Evolutionary conservation across 64 coral and sea anemone species (phyloP).

Genomic region (Montipora efflorescens): DNA sequence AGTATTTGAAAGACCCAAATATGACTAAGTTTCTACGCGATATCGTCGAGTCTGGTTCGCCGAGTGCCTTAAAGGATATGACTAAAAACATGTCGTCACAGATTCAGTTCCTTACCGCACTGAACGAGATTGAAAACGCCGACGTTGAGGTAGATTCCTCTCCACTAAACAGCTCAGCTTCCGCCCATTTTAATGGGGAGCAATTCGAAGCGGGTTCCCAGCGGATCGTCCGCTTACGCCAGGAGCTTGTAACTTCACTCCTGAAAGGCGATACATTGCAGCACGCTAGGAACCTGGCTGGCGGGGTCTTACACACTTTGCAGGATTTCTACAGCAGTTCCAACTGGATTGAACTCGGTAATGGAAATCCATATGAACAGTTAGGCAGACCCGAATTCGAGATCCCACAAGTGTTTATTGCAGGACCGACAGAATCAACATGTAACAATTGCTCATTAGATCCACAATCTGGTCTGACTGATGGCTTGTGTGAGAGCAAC

Average conservation of each 20-base stretch:
- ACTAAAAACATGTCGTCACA: constrained; percentile 59
- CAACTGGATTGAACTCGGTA: constrained; percentile 88
- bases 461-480: not conserved
- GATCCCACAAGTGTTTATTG: constrained; percentile 17
- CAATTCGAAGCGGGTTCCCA: constrained; percentile 43
- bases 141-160: constrained; percentile 64
- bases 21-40: constrained; percentile 27
- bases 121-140: constrained; percentile 69
- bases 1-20: constrained; percentile 44
- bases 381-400: constrained; percentile 21
- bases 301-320: constrained; percentile 71
- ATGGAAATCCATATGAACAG: constrained; percentile 3
- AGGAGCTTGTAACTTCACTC: constrained; percentile 54
- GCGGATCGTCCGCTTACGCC: constrained; percentile 55
- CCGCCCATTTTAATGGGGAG: constrained; percentile 81
- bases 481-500: constrained; percentile 54
- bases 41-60: constrained; percentile 7
- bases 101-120: constrained; percentile 70
- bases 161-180: constrained; percentile 18
- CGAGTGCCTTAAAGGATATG: not conserved
- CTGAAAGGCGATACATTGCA: constrained; percentile 56
- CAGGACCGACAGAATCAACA: constrained; percentile 26
- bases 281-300: constrained; percentile 64
- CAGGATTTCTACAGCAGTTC: constrained; percentile 88
- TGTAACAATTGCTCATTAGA: constrained; percentile 46